Conservation (phyloP, 2,888 invertebrate genomes). For the Heliconius ismenius region DNA sequence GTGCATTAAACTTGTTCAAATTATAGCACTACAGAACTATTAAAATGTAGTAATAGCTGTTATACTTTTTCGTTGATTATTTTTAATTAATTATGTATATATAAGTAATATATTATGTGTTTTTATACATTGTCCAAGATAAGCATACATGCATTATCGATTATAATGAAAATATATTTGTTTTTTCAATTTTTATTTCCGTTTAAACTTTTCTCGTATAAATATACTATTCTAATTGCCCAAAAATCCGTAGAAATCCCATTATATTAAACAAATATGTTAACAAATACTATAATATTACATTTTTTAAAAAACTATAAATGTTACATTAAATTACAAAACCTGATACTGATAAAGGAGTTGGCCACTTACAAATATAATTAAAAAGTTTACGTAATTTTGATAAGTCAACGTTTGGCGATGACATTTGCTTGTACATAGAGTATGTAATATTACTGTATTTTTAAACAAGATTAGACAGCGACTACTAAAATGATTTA, state of each 20-base stretch:
- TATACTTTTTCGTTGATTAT: slow-evolving; percentile 4
- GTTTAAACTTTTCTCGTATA: background rate
- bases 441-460: slow-evolving; percentile 14
- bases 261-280: background rate
- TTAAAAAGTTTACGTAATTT: slow-evolving; percentile 15
- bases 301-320: background rate
- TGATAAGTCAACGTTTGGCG: slow-evolving; percentile 40
- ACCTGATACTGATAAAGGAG: background rate
- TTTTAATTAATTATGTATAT: background rate
- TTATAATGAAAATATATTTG: too few species aligned
- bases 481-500: slow-evolving; percentile 55
- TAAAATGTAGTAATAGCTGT: slow-evolving; percentile 10
- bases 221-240: background rate
- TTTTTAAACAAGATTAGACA: slow-evolving; percentile 18
- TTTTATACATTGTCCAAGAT: background rate
- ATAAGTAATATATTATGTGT: background rate
- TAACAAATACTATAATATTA: background rate
- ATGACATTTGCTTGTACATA: slow-evolving; percentile 45
- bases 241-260: too few species aligned
- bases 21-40: slow-evolving; percentile 14
- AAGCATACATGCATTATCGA: too few species aligned
- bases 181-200: background rate
- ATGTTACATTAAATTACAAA: background rate
- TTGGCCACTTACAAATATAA: slow-evolving; percentile 3
- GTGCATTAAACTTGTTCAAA: slow-evolving; percentile 41